Conservation (phyloP, 2,888 invertebrate genomes). For the Himalopsyche japonica region DNA sequence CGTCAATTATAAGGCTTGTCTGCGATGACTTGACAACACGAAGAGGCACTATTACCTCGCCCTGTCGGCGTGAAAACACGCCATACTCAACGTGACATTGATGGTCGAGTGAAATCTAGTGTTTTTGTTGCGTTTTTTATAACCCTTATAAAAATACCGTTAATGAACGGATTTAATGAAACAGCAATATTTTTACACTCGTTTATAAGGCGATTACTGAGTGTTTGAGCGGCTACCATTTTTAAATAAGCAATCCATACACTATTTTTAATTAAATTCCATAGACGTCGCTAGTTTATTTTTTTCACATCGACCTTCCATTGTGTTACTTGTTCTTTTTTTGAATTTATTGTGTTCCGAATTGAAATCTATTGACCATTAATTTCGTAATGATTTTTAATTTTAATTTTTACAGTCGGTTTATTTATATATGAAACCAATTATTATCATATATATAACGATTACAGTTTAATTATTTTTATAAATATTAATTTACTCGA, state of each 20-base stretch:
- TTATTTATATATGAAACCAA: too few relatives aligned
- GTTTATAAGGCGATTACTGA: too few relatives aligned
- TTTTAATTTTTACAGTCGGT: too few relatives aligned
- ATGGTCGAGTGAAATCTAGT: not conserved
- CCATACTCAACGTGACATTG: not conserved
- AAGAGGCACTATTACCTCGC: not conserved
- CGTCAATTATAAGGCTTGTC: not conserved
- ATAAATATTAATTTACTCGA: too few relatives aligned
- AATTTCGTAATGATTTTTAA: too few relatives aligned
- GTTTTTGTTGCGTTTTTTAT: not conserved
- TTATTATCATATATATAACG: too few relatives aligned
- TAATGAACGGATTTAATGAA: not conserved
- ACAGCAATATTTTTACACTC: not conserved
- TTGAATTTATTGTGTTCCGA: too few relatives aligned
- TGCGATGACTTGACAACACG: not conserved
- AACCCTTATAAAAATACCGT: not conserved
- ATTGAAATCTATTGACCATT: too few relatives aligned
- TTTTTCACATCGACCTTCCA: not conserved
- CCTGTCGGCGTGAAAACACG: not conserved
- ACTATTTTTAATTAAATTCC: not conserved
- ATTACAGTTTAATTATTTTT: too few relatives aligned
- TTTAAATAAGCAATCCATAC: too few relatives aligned
- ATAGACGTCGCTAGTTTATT: not conserved
- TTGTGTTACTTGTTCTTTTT: not conserved
- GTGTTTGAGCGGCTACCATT: too few relatives aligned